Evolutionary conservation across 1,140 invertebrate genomes (phyloP), one percentile per base, ranked within the genome.

Genomic region (Drosophila elegans): DNA sequence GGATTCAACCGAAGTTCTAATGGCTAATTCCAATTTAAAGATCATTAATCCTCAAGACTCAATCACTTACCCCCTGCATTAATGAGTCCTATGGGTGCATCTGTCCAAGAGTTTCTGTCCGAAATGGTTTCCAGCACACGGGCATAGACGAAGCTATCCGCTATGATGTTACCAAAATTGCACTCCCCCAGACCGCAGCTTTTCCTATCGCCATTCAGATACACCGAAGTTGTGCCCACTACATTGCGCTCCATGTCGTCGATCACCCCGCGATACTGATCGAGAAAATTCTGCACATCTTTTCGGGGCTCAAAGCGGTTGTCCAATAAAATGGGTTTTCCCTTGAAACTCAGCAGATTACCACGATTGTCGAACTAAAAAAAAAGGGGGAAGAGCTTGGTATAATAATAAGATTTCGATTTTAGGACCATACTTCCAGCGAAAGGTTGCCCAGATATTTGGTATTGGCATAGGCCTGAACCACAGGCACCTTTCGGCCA

Each of bases 381-480:
- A 51, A 16, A 0, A 5, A n/a, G n/a, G n/a, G n/a, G 11, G 2
- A 5, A 32, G 7, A 11, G 2, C 0, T 3, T 2, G 11, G 3
- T 6, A 34, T 21, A 4, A 9, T 1, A 9, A 9, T 29, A n/a
- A 12, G 12, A 9, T 3, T 29, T 12, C 3, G 25, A 4, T 9
- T 7, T n/a, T 3, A 25, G 16, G 3, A 48, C 73, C 91, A 56
- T 10, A 68, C 64, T 53, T 92, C 77, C 5, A 92, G 16, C 10
- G 95, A 93, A 4, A 98, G 91, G 80, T 95, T 94, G 0, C 98
- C 98, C 27, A 98, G 91, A 92, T 98, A 98, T 93, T 98, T 98
- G 2, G 97, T 98, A 84, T 96, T 98, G 0, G 97, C 96, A 82
- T 96, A 98, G 3, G 97, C 97, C 93, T 98, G 98, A 0, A 98